These are phyloP conservation scores for Euwallacea similis DNA, from an alignment of 1,140 invertebrate species.

Conservation along the genomic window DNA sequence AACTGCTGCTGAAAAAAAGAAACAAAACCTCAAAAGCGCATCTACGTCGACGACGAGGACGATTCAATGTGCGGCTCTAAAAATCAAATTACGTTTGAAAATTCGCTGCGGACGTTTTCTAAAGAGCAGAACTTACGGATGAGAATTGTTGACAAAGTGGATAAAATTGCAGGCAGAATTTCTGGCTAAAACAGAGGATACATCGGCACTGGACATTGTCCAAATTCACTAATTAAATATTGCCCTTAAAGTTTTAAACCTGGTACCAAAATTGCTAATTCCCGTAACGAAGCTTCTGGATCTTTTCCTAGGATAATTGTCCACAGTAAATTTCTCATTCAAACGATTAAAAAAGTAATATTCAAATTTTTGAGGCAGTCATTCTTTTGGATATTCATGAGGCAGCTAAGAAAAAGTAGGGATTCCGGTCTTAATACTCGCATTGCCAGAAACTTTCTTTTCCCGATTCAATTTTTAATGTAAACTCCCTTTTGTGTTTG, in stretches of 20 bases:
- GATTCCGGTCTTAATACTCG: too few species aligned
- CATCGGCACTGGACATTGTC: background rate
- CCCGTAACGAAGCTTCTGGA: too few species aligned
- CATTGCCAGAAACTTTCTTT: too few species aligned
- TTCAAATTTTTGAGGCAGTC: too few species aligned
- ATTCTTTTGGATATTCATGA: too few species aligned
- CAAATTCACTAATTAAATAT: background rate
- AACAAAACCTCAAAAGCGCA: slow-evolving; percentile 22
- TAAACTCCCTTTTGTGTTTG: too few species aligned
- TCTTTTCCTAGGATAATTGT: too few species aligned
- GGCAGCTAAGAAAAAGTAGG: too few species aligned
- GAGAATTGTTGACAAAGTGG: slow-evolving; percentile 31
- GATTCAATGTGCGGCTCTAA: slow-evolving; percentile 29
- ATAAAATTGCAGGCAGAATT: slow-evolving; percentile 10
- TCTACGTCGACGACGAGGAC: background rate
- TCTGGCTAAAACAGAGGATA: background rate
- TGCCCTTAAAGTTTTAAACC: background rate
- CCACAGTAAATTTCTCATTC: too few species aligned
- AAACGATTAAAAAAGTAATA: too few species aligned
- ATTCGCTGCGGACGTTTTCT: slow-evolving; percentile 26
- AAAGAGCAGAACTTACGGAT: slow-evolving; percentile 21
- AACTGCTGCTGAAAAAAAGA: slow-evolving; percentile 4
- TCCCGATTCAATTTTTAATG: too few species aligned
- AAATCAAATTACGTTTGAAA: slow-evolving; percentile 24
- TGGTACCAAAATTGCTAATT: too few species aligned